Base-by-base conservation (phyloP, 2,888 invertebrate genomes). In the Apodemia zela region DNA sequence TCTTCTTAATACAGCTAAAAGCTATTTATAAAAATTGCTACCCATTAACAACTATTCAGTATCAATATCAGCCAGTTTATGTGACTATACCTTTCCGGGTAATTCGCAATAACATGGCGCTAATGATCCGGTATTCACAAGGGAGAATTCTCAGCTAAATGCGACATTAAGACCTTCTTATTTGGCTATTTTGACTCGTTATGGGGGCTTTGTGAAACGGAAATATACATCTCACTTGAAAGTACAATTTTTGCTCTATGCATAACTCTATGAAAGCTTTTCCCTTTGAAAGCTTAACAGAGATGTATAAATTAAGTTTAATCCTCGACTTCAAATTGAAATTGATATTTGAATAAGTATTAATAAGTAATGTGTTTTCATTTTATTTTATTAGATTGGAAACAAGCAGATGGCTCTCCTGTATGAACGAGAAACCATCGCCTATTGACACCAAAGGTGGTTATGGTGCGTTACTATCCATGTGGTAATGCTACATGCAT, bases 131-230 rank as follows among this genome's bases (percentile, higher is more conserved):
- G 79, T 82, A 88, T 88, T 89, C 87, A 87, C 84, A 81, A 83
- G 87, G 85, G 87, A 81, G 81, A 81, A 84, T 85, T 85, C 85
- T 78, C 81, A 77, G 82, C 80, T 89, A 89, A 89, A 87, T 86
- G 86, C 84, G 82, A 82, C 87, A 87, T 89, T 89, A 87, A 81
- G 80, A 87, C 86, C 87, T 85, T 85, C 87, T 87, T 88, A 87
- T 87, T 88, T 86, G 87, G 87, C 87, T 87, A 86, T 87, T 87
- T 81, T 80, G 84, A 84, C 85, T 87, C 85, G 84, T 88, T 87
- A 87, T 83, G 79, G 76, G 77, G 77, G 84, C 81, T 86, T 85
- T 87, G 84, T 82, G 82, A 80, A 71, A 75, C 77, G 81, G 80
- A 80, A 81, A 81, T 81, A 81, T 76, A 74, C 76, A 80, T 73